Evolutionary conservation across 2,888 invertebrate species (phyloP).

Genomic region (Sicus ferrugineus): DNA sequence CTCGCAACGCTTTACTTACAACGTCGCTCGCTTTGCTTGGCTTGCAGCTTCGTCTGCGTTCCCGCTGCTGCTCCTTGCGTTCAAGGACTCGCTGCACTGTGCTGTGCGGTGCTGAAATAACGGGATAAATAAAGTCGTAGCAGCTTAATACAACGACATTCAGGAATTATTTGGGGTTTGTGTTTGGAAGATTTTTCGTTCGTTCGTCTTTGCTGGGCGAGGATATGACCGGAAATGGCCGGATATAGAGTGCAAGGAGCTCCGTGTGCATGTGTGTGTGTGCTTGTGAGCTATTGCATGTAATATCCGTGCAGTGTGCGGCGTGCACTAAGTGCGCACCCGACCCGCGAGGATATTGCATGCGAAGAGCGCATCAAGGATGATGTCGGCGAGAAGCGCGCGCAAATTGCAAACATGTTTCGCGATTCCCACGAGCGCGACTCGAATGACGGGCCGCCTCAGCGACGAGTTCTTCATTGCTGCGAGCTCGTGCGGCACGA

Average conservation of each 20-base stretch:
- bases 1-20: not conserved
- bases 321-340: conserved; percentile 22
- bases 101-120: conserved; percentile 15
- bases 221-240: not conserved
- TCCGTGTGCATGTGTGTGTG: conserved; percentile 7
- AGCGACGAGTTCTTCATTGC: not conserved
- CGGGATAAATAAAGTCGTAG: conserved; percentile 29
- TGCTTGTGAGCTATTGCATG: conserved; percentile 17
- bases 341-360: conserved; percentile 18
- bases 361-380: conserved; percentile 19
- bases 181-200: conserved; percentile 1
- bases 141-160: conserved; percentile 34
- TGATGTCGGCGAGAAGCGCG: conserved; percentile 17
- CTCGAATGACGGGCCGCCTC: not conserved
- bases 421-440: conserved; percentile 28
- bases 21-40: not conserved
- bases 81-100: not conserved
- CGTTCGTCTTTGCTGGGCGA: not conserved
- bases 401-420: conserved; percentile 31
- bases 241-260: not conserved
- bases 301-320: conserved; percentile 30
- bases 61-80: not conserved
- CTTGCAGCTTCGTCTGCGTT: not conserved
- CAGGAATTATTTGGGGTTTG: conserved; percentile 32
- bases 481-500: not conserved